Base-by-base conservation (phyloP, 2,797 vertebrate genomes). In the Cynopterus sphinx region DNA sequence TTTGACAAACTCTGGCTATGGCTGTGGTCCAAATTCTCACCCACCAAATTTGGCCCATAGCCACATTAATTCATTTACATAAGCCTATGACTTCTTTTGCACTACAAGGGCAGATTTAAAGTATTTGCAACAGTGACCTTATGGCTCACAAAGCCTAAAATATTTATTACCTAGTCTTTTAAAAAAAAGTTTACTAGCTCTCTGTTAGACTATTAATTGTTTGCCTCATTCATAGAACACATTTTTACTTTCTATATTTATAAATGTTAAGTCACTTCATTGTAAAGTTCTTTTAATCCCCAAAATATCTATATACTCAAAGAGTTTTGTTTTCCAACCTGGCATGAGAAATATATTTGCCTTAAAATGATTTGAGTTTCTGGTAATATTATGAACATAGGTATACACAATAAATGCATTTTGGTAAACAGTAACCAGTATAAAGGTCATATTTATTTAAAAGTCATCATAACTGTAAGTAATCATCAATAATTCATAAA, bases 401-500 rank as follows among this genome's bases (percentile, higher is more conserved):
- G 46, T 86, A 2, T 41, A 51, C 10, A 93, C 74, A 88, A 95
- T 51, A 91, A 92, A 71, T 94, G 21, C 0, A 67, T 93, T 91
- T 94, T 77, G 36, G 17, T 67, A 75, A 95, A 87, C 70, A 39
- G 15, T 71, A 79, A 63, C 10, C 31, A 77, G 16, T 90, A 74
- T 43, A 83, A 90, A 96, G 55, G 36, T 77, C 9, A 68, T 79
- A 41, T 95, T 97, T 16, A 93, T 79, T 90, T 78, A 77, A 94
- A 95, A 94, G 68, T 91, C 75, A 70, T 90, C 41, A 15, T 63
- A 96, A 97, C 91, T 77, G 53, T 73, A 94, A 92, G 24, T 51
- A 97, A 94, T 86, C 31, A 85, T 0, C 79, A 95, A 68, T 88
- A 81, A 96, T 96, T 94, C 75, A 83, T 21, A 93, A 5, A 49